Evolutionary conservation across 2,113 vertebrate genomes (phyloP).

Genomic region (Orycteropus afer): DNA sequence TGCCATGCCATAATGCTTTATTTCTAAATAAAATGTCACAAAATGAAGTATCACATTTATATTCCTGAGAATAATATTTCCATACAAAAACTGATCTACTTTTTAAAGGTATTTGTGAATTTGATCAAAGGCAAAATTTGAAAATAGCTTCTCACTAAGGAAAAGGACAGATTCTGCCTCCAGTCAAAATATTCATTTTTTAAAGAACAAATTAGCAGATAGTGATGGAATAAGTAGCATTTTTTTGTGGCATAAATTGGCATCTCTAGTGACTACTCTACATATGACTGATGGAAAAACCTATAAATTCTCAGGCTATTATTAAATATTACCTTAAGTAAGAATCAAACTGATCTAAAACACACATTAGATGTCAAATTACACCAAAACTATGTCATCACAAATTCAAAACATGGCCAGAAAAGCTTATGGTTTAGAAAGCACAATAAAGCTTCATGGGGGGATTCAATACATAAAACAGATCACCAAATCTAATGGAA

Average conservation of each 20-base stretch:
- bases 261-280: slow-evolving; percentile 62
- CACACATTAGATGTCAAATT: slow-evolving; percentile 81
- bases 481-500: slow-evolving; percentile 80
- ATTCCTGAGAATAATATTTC: slow-evolving; percentile 73
- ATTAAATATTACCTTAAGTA: slow-evolving; percentile 79
- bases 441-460: slow-evolving; percentile 76
- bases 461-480: slow-evolving; percentile 81
- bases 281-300: slow-evolving; percentile 65
- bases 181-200: slow-evolving; percentile 73
- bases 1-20: background rate
- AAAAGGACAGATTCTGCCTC: slow-evolving; percentile 67
- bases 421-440: slow-evolving; percentile 82
- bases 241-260: slow-evolving; percentile 53
- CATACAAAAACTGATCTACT: slow-evolving; percentile 62
- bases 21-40: slow-evolving; percentile 58
- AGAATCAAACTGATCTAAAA: slow-evolving; percentile 83
- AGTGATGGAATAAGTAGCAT: slow-evolving; percentile 65
- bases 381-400: slow-evolving; percentile 83
- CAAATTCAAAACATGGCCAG: slow-evolving; percentile 81
- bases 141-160: slow-evolving; percentile 70
- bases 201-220: slow-evolving; percentile 67
- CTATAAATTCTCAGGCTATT: slow-evolving; percentile 77
- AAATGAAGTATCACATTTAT: slow-evolving; percentile 67
- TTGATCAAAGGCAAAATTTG: slow-evolving; percentile 79
- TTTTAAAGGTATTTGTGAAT: slow-evolving; percentile 69